Evolutionary conservation across 2,113 vertebrate species (phyloP).

Genomic region (Stegostoma tigrinum): DNA sequence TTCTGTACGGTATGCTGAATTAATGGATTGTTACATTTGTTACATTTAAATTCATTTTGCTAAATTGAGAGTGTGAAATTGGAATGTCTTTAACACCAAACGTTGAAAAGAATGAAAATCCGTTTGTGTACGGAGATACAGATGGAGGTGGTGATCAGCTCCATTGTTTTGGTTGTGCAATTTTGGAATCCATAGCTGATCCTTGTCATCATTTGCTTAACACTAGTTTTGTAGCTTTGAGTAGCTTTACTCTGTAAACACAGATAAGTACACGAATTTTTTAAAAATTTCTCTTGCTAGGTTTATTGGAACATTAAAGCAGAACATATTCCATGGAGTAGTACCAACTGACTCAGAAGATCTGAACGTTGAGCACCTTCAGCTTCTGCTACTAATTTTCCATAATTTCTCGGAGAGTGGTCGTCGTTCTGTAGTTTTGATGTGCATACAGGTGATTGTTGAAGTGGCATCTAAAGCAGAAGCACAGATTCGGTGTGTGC

Average conservation of each 20-base stretch:
- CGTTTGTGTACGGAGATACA: neutral
- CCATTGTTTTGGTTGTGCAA: neutral
- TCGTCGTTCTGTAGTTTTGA: slow-evolving; percentile 66
- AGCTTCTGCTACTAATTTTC: slow-evolving; percentile 92
- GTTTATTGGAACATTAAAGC: slow-evolving; percentile 87
- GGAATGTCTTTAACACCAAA: neutral
- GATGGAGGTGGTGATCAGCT: neutral
- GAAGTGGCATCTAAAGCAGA: slow-evolving; percentile 75
- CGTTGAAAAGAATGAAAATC: neutral
- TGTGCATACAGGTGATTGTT: slow-evolving; percentile 77
- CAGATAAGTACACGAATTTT: neutral
- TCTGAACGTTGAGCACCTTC: slow-evolving; percentile 89
- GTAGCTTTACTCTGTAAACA: neutral
- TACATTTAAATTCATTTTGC: neutral
- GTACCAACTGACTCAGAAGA: slow-evolving; percentile 79
- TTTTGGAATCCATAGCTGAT: neutral
- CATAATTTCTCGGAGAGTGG: slow-evolving; percentile 87
- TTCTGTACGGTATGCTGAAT: neutral
- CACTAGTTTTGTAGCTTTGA: neutral
- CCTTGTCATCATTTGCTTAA: neutral
- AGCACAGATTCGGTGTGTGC: slow-evolving; percentile 71
- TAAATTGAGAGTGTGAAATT: neutral
- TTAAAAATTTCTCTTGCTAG: slow-evolving; percentile 53
- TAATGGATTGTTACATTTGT: neutral
- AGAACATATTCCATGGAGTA: slow-evolving; percentile 75